Percentiles rank a stretch among this genome's conserved stretches.
phyloP scores from a whole-genome alignment of 2,888 invertebrate species.

The Eupithecia abbreviata region DNA sequence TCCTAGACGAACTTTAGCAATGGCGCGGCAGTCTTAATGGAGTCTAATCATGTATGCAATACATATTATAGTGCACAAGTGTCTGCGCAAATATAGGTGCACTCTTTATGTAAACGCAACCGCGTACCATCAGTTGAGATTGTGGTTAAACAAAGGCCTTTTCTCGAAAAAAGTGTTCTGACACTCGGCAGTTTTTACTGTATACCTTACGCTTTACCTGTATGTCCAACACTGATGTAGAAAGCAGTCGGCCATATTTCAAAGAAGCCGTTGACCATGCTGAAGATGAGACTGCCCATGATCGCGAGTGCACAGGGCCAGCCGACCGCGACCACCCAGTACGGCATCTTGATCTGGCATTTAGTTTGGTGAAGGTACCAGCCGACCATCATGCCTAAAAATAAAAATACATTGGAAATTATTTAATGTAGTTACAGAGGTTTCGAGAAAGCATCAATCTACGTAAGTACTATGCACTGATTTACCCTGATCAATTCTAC shows the following conservation, averaged over 20 bases:
- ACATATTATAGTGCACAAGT: background rate
- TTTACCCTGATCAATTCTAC: background rate
- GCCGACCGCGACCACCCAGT: conserved; percentile 81
- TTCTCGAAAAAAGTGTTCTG: background rate
- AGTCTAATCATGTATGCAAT: background rate
- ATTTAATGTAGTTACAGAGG: background rate
- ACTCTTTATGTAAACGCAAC: background rate
- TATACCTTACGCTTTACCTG: conserved; percentile 68
- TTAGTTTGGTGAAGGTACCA: conserved; percentile 88
- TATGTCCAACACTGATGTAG: conserved; percentile 89
- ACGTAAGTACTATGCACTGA: background rate
- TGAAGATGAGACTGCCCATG: conserved; percentile 86
- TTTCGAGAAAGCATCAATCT: background rate
- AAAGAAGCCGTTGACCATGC: conserved; percentile 87
- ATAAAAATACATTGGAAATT: background rate
- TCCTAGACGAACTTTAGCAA: background rate
- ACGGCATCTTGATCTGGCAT: conserved; percentile 85
- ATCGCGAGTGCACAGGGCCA: conserved; percentile 86
- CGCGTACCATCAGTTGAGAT: background rate
- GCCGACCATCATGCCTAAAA: conserved; percentile 87
- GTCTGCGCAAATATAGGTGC: background rate
- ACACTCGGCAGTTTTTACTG: background rate
- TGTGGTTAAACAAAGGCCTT: background rate
- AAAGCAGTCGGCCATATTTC: conserved; percentile 87
- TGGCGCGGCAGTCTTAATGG: background rate